phyloP scores from a whole-genome alignment of 2,888 invertebrate genomes.

The Spilarctia lutea region DNA sequence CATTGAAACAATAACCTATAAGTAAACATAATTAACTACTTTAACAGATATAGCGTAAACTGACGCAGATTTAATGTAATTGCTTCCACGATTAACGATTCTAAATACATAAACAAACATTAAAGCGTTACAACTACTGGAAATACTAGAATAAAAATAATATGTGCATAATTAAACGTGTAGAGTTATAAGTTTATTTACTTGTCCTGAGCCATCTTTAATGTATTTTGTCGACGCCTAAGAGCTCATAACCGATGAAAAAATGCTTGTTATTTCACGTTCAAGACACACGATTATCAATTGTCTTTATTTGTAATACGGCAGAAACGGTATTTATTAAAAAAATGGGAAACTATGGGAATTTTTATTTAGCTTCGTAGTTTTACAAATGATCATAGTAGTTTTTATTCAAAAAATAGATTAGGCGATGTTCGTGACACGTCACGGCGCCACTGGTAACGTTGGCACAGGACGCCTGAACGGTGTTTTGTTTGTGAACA shows the following conservation, averaged over 20 bases:
- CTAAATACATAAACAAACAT: slow-evolving; percentile 35
- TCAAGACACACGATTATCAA: slow-evolving; percentile 29
- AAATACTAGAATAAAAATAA: slow-evolving; percentile 25
- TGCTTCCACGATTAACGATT: slow-evolving; percentile 21
- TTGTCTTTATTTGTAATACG: slow-evolving; percentile 22
- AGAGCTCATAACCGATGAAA: background rate
- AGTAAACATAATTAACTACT: slow-evolving; percentile 27
- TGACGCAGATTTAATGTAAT: slow-evolving; percentile 34
- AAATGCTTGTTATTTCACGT: background rate
- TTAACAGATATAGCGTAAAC: slow-evolving; percentile 32
- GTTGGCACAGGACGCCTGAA: slow-evolving; percentile 76
- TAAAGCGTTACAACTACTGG: slow-evolving; percentile 28
- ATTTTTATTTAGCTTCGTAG: slow-evolving; percentile 18
- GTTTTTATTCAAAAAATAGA: slow-evolving; percentile 72
- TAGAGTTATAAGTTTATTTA: slow-evolving; percentile 10
- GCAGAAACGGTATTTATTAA: background rate
- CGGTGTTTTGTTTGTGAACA: slow-evolving; percentile 80
- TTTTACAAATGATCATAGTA: slow-evolving; percentile 17
- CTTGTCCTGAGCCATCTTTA: slow-evolving; percentile 25
- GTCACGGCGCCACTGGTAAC: slow-evolving; percentile 73
- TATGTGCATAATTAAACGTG: slow-evolving; percentile 5
- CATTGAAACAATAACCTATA: slow-evolving; percentile 22
- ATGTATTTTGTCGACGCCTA: slow-evolving; percentile 1
- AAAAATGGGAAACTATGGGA: slow-evolving; percentile 30
- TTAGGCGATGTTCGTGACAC: slow-evolving; percentile 65